phyloP scores from a whole-genome alignment of 2,888 invertebrate species.

The Meloe dianella region DNA sequence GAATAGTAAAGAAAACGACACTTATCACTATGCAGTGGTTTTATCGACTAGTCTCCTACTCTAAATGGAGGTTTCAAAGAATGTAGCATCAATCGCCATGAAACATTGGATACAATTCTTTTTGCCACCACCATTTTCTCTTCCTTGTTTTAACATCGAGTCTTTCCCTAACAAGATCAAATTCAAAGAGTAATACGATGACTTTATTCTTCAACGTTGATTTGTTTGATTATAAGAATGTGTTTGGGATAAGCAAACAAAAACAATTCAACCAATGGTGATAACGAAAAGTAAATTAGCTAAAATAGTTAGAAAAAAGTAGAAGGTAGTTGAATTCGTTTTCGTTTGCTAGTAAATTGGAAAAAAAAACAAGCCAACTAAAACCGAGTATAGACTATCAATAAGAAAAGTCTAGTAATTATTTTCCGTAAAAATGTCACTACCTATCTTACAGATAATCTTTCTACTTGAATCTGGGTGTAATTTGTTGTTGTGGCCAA shows the following conservation, averaged over 20 bases:
- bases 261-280: conserved; percentile 19
- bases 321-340: neutral
- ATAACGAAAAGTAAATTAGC: neutral
- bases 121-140: conserved; percentile 39
- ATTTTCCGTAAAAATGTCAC: conserved; percentile 5
- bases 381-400: neutral
- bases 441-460: neutral
- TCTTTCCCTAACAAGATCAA: conserved; percentile 28
- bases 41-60: conserved; percentile 46
- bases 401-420: neutral
- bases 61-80: conserved; percentile 47
- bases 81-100: conserved; percentile 52
- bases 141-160: conserved; percentile 12
- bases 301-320: neutral
- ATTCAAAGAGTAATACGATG: conserved; percentile 31
- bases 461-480: neutral
- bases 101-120: conserved; percentile 53
- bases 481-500: neutral
- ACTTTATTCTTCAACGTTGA: conserved; percentile 29
- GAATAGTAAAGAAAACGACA: conserved; percentile 42
- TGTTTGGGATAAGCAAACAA: conserved; percentile 27
- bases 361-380: neutral
- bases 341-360: neutral
- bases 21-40: conserved; percentile 52
- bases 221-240: conserved; percentile 27